Conservation (phyloP, 2,888 invertebrate species). For the Ichneumoninae sp. region DNA sequence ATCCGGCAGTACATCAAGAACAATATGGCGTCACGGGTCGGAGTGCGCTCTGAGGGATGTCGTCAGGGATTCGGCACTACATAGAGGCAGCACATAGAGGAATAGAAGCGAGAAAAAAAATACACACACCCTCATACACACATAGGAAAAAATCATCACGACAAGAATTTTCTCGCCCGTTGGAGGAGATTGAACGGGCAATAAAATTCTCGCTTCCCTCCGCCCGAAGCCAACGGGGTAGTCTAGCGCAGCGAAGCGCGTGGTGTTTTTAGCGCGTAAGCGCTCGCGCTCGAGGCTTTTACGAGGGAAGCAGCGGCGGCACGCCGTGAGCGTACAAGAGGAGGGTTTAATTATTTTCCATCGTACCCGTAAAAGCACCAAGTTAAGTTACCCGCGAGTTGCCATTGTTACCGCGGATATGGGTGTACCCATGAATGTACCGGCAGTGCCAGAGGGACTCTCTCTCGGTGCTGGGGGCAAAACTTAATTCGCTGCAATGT, state of each 20-base stretch:
- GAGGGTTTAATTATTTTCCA: slow-evolving; percentile 72
- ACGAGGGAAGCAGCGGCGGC: slow-evolving; percentile 31
- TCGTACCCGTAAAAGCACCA: slow-evolving; percentile 69
- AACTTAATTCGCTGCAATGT: slow-evolving; percentile 67
- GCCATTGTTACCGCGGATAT: slow-evolving; percentile 65
- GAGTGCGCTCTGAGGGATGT: slow-evolving; percentile 50
- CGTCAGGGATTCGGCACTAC: slow-evolving; percentile 44
- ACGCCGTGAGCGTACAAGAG: slow-evolving; percentile 24
- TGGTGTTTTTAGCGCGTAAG: slow-evolving; percentile 43
- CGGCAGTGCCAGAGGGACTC: slow-evolving; percentile 32
- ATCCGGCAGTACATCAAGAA: background rate
- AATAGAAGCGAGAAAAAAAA: slow-evolving; percentile 58
- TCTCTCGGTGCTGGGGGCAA: slow-evolving; percentile 32
- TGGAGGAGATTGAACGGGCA: slow-evolving; percentile 72
- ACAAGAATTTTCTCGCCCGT: slow-evolving; percentile 64
- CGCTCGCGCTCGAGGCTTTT: slow-evolving; percentile 54
- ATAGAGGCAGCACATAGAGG: slow-evolving; percentile 27
- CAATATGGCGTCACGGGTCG: slow-evolving; percentile 40
- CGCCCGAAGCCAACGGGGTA: slow-evolving; percentile 38
- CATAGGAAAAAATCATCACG: slow-evolving; percentile 66
- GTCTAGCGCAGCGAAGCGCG: slow-evolving; percentile 38
- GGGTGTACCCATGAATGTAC: slow-evolving; percentile 62
- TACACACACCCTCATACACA: slow-evolving; percentile 50
- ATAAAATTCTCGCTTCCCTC: slow-evolving; percentile 71
- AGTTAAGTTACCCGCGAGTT: slow-evolving; percentile 61